Conservation (phyloP, 1,140 invertebrate species). For the Coenobita brevimanus region DNA sequence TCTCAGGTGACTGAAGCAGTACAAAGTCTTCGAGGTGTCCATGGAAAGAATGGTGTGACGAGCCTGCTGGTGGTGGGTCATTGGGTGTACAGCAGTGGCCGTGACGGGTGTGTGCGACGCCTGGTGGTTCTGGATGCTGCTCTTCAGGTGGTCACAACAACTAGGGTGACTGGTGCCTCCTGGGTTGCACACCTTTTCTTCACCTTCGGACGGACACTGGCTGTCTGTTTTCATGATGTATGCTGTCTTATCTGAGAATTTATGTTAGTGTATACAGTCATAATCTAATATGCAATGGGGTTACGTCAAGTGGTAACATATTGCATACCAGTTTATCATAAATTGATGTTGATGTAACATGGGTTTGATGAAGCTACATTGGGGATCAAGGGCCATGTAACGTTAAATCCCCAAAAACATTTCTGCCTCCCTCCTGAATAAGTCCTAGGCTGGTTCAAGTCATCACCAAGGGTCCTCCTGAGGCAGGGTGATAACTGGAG, state of each 20-base stretch:
- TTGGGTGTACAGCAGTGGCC: conserved; percentile 40
- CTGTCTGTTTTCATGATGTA: conserved; percentile 57
- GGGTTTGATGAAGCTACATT: not conserved
- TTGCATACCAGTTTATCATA: no score
- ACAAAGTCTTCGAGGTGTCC: conserved; percentile 31
- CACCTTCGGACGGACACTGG: conserved; percentile 16
- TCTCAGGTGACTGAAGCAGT: conserved; percentile 8
- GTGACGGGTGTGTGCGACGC: conserved; percentile 37
- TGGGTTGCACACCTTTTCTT: conserved; percentile 27
- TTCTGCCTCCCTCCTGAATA: not conserved
- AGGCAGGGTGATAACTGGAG: no score
- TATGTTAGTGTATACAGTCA: no score
- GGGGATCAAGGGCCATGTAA: no score
- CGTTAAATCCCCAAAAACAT: not conserved
- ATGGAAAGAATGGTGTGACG: conserved; percentile 54
- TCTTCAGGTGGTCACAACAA: conserved; percentile 19
- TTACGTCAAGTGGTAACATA: not conserved
- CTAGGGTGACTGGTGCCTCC: conserved; percentile 18
- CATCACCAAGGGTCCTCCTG: no score
- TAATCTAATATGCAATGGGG: no score
- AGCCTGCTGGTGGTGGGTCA: not conserved
- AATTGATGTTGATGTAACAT: no score
- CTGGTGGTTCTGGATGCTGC: not conserved
- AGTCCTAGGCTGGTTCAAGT: no score
- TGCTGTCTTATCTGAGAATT: not conserved